phyloP scores from a whole-genome alignment of 2,113 vertebrate species.

The Coracopsis vasa region DNA sequence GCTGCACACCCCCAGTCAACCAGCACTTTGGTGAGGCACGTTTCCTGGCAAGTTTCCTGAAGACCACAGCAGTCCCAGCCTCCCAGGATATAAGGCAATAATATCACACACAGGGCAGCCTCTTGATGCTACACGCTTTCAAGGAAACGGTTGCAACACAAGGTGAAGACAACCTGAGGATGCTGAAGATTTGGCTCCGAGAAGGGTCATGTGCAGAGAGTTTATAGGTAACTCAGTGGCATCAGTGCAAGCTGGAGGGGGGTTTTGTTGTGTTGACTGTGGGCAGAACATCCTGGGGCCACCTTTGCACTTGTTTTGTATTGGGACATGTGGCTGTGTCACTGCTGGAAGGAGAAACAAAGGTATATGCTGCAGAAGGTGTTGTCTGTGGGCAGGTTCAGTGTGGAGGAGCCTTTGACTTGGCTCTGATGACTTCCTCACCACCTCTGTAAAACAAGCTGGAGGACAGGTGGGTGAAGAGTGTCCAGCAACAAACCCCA shows the following conservation, averaged over 20 bases:
- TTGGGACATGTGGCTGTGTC: neutral
- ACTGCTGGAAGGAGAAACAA: neutral
- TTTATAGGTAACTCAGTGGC: neutral
- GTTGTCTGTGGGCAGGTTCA: neutral
- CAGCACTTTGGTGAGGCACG: rapidly evolving
- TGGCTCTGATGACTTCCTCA: neutral
- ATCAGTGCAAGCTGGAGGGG: neutral
- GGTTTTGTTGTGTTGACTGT: neutral
- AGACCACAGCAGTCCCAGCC: neutral
- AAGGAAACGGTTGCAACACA: neutral
- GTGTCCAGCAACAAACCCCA: neutral
- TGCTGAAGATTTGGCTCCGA: neutral
- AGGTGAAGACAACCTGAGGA: neutral
- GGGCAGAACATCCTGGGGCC: neutral
- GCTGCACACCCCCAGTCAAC: neutral
- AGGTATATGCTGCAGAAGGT: neutral
- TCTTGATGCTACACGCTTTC: neutral
- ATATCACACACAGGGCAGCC: neutral
- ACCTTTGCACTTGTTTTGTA: neutral
- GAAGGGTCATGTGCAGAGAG: neutral
- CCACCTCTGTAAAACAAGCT: neutral
- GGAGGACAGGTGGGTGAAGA: neutral
- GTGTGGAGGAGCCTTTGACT: neutral
- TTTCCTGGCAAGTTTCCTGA: neutral
- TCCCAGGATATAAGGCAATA: neutral